Conservation (phyloP, 2,113 vertebrate species). For the Scatophagus argus region DNA sequence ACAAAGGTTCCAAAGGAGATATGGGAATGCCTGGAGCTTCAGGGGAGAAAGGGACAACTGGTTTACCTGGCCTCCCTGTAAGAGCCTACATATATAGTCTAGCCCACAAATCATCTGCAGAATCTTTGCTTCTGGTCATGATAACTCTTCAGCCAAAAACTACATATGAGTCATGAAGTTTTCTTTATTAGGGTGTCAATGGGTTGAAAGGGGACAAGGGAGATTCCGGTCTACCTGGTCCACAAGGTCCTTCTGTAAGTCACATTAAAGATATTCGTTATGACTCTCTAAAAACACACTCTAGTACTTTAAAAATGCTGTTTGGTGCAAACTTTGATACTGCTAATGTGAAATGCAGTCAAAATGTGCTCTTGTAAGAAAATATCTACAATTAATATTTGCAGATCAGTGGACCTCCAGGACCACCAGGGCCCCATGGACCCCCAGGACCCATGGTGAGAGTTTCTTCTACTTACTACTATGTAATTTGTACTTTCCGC, state of each 20-base stretch:
- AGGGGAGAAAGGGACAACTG: conserved; percentile 94
- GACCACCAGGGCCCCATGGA: conserved; percentile 92
- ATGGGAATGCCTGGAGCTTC: conserved; percentile 90
- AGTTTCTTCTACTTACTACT: no score
- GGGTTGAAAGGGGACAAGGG: conserved; percentile 95
- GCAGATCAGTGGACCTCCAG: conserved; percentile 93
- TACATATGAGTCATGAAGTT: not conserved
- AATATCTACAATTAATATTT: conserved; percentile 10
- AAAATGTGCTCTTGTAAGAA: not conserved
- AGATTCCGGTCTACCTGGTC: conserved; percentile 90
- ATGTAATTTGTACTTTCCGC: no score
- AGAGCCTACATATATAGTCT: conserved; percentile 58
- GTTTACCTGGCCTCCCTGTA: conserved; percentile 94
- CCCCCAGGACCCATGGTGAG: conserved; percentile 98
- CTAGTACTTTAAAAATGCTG: not conserved
- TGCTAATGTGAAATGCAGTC: not conserved
- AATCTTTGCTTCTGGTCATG: not conserved
- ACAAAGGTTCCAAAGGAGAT: conserved; percentile 96
- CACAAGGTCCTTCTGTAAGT: conserved; percentile 96
- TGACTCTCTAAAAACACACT: not conserved
- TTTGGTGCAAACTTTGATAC: not conserved
- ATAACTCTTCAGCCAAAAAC: not conserved
- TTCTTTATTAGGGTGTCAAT: conserved; percentile 87
- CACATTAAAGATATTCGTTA: not conserved
- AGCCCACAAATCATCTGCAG: not conserved